Base-by-base conservation (phyloP, 2,113 vertebrate species). In the Paratilapia polleni region DNA sequence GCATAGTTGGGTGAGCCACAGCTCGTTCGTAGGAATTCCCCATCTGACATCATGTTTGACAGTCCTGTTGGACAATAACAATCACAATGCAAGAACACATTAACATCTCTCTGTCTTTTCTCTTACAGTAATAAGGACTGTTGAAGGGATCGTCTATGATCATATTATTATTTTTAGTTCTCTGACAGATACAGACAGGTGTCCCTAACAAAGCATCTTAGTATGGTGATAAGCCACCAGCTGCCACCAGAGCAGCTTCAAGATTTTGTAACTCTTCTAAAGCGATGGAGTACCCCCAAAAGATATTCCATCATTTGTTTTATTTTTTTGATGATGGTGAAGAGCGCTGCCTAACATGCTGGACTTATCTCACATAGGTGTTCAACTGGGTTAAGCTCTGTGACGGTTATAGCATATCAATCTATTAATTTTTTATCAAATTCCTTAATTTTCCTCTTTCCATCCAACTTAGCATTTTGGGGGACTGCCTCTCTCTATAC, bases 21-120 rank as follows among this genome's bases (percentile, higher is more conserved):
- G 92, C 98, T 99, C 26, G 98, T 99, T 86, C 98, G 95, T 2
- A 99, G 95, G 88, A 99, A 99, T 92, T 99, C 98, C 0, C 98
- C 98, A 80, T 99, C 98, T 83, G 98, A 99, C 98, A 99, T 99
- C 98, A 99, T 99, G 94, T 99, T 99, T 58, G 98, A 99, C 80
- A 99, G 92, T 5, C 98, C 98, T 99, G 86, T 91, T 84, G 92
- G 34, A 9, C 92, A 95, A 73, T 5, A 10, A 26, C 43, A 66
- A 22, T 78, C 59, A 85, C 36, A 93, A 3, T 8, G 57, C 9
- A 75, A 43, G 13, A 24, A 52, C 38, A 66, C 34, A 12, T 82
- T 14, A 81, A 54, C 31, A 24, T 34, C 54, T 11, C 6, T 28
- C 58, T 2, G 49, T 41, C 12, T 66, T 76, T 28, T 13, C 36